Base-by-base conservation (phyloP, 2,797 vertebrate species). In the Pangasius sanitwongsei region DNA sequence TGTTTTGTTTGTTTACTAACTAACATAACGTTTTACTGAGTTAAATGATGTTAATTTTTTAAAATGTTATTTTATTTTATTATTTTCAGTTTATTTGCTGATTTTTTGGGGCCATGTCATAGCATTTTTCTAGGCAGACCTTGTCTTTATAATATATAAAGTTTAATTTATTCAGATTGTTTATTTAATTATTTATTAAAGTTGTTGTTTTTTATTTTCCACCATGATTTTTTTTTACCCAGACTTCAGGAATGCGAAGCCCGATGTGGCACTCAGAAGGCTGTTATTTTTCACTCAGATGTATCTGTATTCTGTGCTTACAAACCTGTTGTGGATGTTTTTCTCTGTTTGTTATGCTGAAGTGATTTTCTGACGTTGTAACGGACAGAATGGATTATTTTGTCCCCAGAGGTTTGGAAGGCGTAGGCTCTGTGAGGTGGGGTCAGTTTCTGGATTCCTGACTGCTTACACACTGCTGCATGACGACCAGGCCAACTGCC, bases 361-460 rank as follows among this genome's bases (percentile, higher is more conserved):
- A 44, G 37, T 61, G 80, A 5, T 63, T 61, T 7, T 28, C 57
- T 65, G 59, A 28, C 28, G 57, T 13, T 44, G 34, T 25, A 28
- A 61, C 44, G 59, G 59, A 83, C 59, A 65, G 23, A 48, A 41
- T 2, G 23, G 57, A 25, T 63, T n/a, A 16, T 65, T 63, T 15
- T n/a, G 55, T 59, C 48, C 2, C 31, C n/a, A 5, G 48, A 20
- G 48, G n/a, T 20, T 18, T 28, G 55, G 20, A 61, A 1, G 59
- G 57, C 1, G 5, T 28, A 6, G 57, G 23, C 12, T 63, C 2
- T 82, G 57, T 82, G 55, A 61, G 80, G 55, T 13, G 34, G 6
- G 57, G 37, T 65, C 81, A 4, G 5, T 25, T 83, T 83, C 13
- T 65, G 25, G 65, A 83, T 83, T 83, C 81, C 81, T 82, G 80